A percentile compares a stretch with the other conserved stretches of the same genome.
phyloP scores from a whole-genome alignment of 2,113 vertebrate genomes.

The Brienomyrus brachyistius region DNA sequence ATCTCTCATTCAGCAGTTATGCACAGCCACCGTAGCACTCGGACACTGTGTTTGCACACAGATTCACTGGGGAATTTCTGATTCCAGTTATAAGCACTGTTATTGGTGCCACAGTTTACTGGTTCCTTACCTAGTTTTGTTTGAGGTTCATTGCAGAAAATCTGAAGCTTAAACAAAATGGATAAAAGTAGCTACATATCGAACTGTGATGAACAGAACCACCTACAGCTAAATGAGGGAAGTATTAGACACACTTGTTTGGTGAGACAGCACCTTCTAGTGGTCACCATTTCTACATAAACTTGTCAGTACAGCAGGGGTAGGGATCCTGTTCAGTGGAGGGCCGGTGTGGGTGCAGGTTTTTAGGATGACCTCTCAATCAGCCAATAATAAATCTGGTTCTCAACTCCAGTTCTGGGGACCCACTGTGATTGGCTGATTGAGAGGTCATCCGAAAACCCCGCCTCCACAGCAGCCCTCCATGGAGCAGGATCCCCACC shows the following conservation, averaged over 20 bases:
- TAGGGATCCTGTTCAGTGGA: too few relatives aligned
- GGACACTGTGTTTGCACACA: neutral
- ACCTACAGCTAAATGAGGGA: neutral
- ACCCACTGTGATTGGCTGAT: too few relatives aligned
- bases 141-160: neutral
- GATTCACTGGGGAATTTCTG: neutral
- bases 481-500: too few relatives aligned
- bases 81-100: neutral
- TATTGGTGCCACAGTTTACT: neutral
- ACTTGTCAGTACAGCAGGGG: neutral
- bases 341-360: too few relatives aligned
- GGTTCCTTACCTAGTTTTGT: neutral
- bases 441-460: too few relatives aligned
- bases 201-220: neutral
- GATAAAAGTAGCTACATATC: neutral
- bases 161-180: neutral
- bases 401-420: too few relatives aligned
- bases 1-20: slow-evolving; percentile 51
- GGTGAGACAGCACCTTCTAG: neutral
- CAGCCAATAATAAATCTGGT: too few relatives aligned
- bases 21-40: neutral
- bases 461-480: too few relatives aligned
- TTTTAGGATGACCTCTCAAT: too few relatives aligned
- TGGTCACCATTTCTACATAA: neutral
- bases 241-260: neutral